Conservation (phyloP, 1,140 invertebrate species). For the Lepidostoma basale region DNA sequence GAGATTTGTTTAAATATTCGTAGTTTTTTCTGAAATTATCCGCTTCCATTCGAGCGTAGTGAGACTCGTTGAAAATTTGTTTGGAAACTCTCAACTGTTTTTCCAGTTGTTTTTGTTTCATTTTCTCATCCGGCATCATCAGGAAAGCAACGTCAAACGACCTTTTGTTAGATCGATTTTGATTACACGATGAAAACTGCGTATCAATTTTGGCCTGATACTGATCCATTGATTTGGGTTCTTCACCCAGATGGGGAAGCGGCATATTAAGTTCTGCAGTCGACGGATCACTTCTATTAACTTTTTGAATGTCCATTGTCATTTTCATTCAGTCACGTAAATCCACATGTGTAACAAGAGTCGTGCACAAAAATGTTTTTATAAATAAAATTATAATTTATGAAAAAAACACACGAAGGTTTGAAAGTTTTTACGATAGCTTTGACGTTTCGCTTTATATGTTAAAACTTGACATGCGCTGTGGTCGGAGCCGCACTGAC, state of each 20-base stretch:
- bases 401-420: not conserved
- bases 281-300: conserved; percentile 57
- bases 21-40: conserved; percentile 53
- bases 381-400: too few relatives aligned
- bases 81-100: conserved; percentile 64
- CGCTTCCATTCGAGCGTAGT: conserved; percentile 50
- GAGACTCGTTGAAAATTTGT: conserved; percentile 56
- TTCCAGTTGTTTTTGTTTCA: conserved; percentile 70
- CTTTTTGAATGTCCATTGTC: conserved; percentile 64
- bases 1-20: conserved; percentile 55
- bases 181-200: conserved; percentile 52
- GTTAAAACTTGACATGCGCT: conserved; percentile 23
- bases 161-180: conserved; percentile 65
- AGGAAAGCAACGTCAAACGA: conserved; percentile 88
- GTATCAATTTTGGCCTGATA: conserved; percentile 49
- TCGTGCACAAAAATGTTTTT: too few relatives aligned
- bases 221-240: conserved; percentile 31
- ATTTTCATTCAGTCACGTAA: conserved; percentile 56
- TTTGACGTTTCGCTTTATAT: not conserved
- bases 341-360: too few relatives aligned
- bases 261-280: conserved; percentile 51
- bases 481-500: conserved; percentile 10
- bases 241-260: conserved; percentile 26
- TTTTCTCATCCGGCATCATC: conserved; percentile 83
- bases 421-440: conserved; percentile 5